Evolutionary conservation across 2,888 invertebrate species (phyloP), one percentile per base, ranked within the genome.

Genomic region (Clostera curtula): DNA sequence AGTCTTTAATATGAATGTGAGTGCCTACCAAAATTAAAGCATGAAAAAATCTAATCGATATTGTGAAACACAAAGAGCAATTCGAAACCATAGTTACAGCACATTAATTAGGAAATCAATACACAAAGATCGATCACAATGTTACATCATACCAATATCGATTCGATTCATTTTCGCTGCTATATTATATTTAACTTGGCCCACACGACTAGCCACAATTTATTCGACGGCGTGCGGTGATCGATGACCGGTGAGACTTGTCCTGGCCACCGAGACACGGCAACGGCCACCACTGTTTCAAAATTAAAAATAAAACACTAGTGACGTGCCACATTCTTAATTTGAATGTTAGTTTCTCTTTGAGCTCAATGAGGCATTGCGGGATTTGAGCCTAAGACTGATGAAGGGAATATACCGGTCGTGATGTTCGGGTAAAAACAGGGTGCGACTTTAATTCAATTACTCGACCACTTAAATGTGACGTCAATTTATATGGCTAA

Each of bases 201-300:
- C 58, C 67, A 58, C 35, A 40, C 47, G 24, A 27, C 18, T 27
- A 39, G 40, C 32, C 51, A 52, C 65, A 70, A 80, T 80, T 80
- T 80, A 79, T 80, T 68, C 63, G 71, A 68, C 66, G 66, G 67
- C 51, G 54, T 51, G 54, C 61, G 50, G 74, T 80, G 80, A 80
- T 80, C 79, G 80, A 80, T 80, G 73, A 60, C 63, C 67, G 56
- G 48, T 50, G 51, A 51, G 63, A 53, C 64, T 59, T 65, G 68
- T 65, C 59, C 52, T 52, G 54, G 65, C 65, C 63, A 59, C 64
- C 53, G 61, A 62, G 54, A 55, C 56, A 54, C 52, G 52, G 56
- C 66, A 58, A 58, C 68, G 62, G 60, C 61, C 72, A 74, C 74
- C 72, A 74, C 75, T 59, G 71, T 68, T 49, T 64, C 56, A 48